Percentiles rank a stretch among this genome's conserved stretches.
Evolutionary conservation across 2,888 invertebrate genomes (phyloP).

Genomic region (Gonocerus acuteangulatus): DNA sequence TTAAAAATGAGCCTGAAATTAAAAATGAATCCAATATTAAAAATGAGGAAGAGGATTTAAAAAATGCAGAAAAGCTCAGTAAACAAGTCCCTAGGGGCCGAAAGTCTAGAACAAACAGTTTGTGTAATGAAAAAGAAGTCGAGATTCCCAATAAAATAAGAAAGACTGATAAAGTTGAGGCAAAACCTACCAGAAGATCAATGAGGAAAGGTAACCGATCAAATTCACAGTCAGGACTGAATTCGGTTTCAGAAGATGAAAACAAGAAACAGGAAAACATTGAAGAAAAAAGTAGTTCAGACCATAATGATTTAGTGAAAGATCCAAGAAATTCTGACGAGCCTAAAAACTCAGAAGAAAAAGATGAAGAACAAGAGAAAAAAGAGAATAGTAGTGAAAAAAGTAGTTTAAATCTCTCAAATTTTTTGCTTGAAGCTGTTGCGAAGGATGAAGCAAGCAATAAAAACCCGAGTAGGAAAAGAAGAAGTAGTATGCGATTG

Average conservation of each 20-base stretch:
- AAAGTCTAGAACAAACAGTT: constrained; percentile 27
- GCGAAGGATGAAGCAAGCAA: not conserved
- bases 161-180: constrained; percentile 40
- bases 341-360: not conserved
- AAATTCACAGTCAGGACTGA: not conserved
- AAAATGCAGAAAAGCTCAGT: not conserved
- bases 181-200: constrained; percentile 37
- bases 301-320: not conserved
- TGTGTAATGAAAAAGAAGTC: constrained; percentile 10
- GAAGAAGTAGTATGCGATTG: constrained; percentile 15
- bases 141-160: constrained; percentile 30
- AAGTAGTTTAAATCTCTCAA: constrained; percentile 1
- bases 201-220: constrained; percentile 8
- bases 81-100: constrained; percentile 4
- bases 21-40: constrained; percentile 10
- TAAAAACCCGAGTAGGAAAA: constrained; percentile 15
- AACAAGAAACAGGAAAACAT: not conserved
- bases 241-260: constrained; percentile 2
- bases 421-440: constrained; percentile 29
- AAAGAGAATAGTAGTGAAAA: constrained; percentile 29
- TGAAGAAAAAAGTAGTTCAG: not conserved
- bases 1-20: constrained; percentile 4
- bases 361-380: not conserved
- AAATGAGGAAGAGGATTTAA: constrained; percentile 9
- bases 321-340: not conserved